Conservation (phyloP, 2,797 vertebrate genomes). For the Semaprochilodus insignis region DNA sequence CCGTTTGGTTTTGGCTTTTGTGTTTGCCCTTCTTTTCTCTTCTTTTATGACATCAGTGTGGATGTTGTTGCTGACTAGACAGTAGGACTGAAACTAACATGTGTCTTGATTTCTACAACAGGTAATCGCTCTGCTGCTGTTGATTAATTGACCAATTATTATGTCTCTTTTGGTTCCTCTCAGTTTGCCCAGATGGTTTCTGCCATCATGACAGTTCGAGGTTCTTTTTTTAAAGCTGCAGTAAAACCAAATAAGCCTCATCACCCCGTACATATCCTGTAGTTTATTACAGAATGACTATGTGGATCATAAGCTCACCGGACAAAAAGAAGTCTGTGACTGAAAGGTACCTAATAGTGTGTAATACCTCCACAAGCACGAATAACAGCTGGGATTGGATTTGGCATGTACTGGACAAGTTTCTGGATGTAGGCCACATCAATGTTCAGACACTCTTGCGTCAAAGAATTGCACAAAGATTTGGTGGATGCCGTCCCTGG, state of each 20-base stretch:
- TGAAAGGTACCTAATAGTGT: too few species aligned
- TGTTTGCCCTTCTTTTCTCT: constrained; percentile 63
- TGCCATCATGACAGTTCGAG: not conserved
- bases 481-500: too few species aligned
- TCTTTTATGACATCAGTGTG: not conserved
- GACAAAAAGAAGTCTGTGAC: too few species aligned
- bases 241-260: not conserved
- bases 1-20: constrained; percentile 71
- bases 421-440: too few species aligned
- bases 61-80: not conserved
- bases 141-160: not conserved
- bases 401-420: too few species aligned
- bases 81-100: not conserved
- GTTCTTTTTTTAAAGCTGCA: not conserved
- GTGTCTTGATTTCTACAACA: not conserved
- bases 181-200: not conserved
- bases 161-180: not conserved
- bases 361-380: too few species aligned
- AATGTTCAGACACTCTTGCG: too few species aligned
- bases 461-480: too few species aligned
- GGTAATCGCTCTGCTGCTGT: not conserved
- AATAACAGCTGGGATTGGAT: too few species aligned
- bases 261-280: not conserved
- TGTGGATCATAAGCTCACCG: not conserved
- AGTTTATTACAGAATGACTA: not conserved